Evolutionary conservation across 2,797 vertebrate species (phyloP).

Genomic region (Coracias cyanogaster): DNA sequence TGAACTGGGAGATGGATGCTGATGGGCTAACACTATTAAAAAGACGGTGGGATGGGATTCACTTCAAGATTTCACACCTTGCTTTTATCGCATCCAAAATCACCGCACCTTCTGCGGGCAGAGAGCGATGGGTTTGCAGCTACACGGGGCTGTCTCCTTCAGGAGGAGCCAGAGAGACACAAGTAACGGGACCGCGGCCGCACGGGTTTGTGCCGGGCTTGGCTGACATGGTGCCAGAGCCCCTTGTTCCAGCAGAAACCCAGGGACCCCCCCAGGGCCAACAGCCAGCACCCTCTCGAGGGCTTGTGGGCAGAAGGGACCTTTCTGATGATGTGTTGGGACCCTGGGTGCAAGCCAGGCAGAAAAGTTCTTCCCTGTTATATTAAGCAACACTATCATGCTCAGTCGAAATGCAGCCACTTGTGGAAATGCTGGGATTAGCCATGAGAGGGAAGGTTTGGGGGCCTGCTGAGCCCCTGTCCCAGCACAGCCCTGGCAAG

Average conservation of each 20-base stretch:
- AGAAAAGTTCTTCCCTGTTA: background rate
- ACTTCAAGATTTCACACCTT: rapidly evolving
- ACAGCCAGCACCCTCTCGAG: background rate
- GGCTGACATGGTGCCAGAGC: background rate
- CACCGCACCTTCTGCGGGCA: rapidly evolving
- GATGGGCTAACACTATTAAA: background rate
- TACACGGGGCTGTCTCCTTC: constrained; percentile 36
- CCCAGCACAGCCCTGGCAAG: background rate
- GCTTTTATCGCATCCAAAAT: background rate
- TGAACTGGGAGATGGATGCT: no score
- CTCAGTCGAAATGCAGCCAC: rapidly evolving
- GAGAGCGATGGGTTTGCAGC: background rate
- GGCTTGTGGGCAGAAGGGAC: background rate
- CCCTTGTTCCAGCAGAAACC: background rate
- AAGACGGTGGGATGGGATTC: rapidly evolving
- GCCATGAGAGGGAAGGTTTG: background rate
- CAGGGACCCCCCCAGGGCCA: background rate
- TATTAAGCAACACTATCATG: rapidly evolving
- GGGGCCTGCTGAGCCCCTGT: rapidly evolving
- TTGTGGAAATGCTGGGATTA: background rate
- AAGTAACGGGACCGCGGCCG: background rate
- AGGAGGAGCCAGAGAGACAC: constrained; percentile 55
- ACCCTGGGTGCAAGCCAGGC: background rate
- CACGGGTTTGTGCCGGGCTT: background rate
- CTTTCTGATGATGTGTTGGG: background rate